phyloP scores from a whole-genome alignment of 2,888 invertebrate genomes.

The Drepana falcataria region DNA sequence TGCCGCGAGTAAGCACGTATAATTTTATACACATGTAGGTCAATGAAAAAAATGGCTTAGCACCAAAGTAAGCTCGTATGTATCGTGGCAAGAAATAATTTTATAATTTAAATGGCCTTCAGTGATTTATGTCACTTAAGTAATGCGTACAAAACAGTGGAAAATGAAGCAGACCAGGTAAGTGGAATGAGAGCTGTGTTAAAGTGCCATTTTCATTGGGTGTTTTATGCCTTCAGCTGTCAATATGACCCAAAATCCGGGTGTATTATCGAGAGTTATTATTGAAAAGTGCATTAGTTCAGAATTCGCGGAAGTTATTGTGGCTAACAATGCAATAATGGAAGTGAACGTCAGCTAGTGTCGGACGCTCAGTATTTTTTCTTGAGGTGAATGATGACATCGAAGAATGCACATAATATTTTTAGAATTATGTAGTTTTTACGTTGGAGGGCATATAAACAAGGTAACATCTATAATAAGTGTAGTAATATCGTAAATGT shows the following conservation, averaged over 20 bases:
- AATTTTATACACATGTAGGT: conserved; percentile 76
- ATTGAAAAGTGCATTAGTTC: conserved; percentile 33
- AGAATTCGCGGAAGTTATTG: conserved; percentile 8
- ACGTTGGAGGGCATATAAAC: conserved; percentile 64
- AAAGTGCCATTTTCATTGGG: conserved; percentile 57
- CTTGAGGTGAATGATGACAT: conserved; percentile 60
- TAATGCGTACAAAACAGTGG: conserved; percentile 74
- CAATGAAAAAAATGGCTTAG: conserved; percentile 78
- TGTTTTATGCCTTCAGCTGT: conserved; percentile 71
- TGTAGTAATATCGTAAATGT: conserved; percentile 30
- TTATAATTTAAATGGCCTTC: conserved; percentile 78
- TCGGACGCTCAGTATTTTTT: conserved; percentile 20
- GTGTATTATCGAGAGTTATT: conserved; percentile 48
- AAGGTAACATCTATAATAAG: conserved; percentile 48
- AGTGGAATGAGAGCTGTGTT: conserved; percentile 45
- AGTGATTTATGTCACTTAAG: conserved; percentile 77
- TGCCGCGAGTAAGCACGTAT: conserved; percentile 60
- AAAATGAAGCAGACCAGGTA: conserved; percentile 76
- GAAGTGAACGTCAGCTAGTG: conserved; percentile 20
- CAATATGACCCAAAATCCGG: conserved; percentile 71
- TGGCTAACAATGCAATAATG: conserved; percentile 4
- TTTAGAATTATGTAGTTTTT: conserved; percentile 74
- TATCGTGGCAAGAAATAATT: conserved; percentile 75
- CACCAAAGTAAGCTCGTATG: conserved; percentile 66
- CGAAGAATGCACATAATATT: conserved; percentile 71